Conservation (phyloP, 1,140 invertebrate genomes). For the Drosophila oshimai region DNA sequence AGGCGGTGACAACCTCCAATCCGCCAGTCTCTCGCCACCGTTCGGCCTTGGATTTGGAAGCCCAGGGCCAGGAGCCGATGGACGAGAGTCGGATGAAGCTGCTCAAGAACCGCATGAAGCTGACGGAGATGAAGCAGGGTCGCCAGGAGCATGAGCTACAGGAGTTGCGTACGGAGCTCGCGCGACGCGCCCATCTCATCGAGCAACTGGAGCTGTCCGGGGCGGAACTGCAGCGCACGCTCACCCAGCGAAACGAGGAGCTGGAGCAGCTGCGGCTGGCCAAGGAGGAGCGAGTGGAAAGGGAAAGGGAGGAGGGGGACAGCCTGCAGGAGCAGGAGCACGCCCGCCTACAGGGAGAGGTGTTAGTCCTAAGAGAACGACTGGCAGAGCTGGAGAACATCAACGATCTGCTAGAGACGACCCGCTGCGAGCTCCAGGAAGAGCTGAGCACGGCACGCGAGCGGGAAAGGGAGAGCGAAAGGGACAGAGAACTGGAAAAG, state of each 20-base stretch:
- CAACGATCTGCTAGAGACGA: slow-evolving; percentile 63
- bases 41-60: slow-evolving; percentile 68
- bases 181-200: slow-evolving; percentile 29
- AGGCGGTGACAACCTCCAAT: not conserved
- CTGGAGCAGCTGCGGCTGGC: slow-evolving; percentile 17
- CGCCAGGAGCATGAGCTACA: slow-evolving; percentile 59
- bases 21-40: slow-evolving; percentile 62
- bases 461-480: slow-evolving; percentile 86
- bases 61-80: slow-evolving; percentile 16
- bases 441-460: slow-evolving; percentile 52
- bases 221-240: slow-evolving; percentile 17
- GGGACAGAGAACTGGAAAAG: slow-evolving; percentile 85
- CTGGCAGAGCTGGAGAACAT: slow-evolving; percentile 42
- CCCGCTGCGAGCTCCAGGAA: slow-evolving; percentile 63
- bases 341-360: slow-evolving; percentile 36
- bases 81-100: slow-evolving; percentile 57
- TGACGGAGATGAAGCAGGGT: slow-evolving; percentile 56
- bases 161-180: slow-evolving; percentile 48
- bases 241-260: slow-evolving; percentile 28
- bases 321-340: slow-evolving; percentile 39
- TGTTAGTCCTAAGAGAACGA: slow-evolving; percentile 27
- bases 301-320: not conserved
- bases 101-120: slow-evolving; percentile 60
- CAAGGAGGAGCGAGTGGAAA: not conserved
- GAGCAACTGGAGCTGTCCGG: slow-evolving; percentile 47